Base-by-base conservation (phyloP, 2,888 invertebrate species). In the Apamea sordens region DNA sequence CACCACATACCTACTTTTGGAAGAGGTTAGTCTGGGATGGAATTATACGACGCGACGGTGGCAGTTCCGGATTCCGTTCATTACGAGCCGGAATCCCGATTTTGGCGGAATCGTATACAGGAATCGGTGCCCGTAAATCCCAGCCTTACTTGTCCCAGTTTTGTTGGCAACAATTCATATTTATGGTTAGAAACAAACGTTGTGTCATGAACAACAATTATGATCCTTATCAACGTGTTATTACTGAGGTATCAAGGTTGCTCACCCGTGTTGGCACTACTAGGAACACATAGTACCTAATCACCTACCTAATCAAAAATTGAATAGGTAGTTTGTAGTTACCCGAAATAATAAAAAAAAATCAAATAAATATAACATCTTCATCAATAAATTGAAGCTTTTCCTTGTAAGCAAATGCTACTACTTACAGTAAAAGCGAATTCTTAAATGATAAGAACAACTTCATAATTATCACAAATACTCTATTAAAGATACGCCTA, bases 211-310 rank as follows among this genome's bases (percentile, higher is more conserved):
- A 41, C 44, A 71, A 63, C 69, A 64, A 84, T 73, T 76, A 44
- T 64, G 79, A 82, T 85, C 24, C 41, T 61, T 77, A 84, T 76
- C 85, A 71, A 56, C 24, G 32, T 59, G 50, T 71, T 68, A 73
- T 79, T 84, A 71, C 36, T 79, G 24, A 68, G 50, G 15, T 75
- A 76, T 85, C 71, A 85, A 85, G 82, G 85, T 72, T 79, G 73
- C 56, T 50, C 50, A 36, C n/a, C 10, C 41, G 28, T 64, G 53
- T 72, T 64, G 63, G 18, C 64, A 67, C 24, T 81, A 75, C 81
- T 74, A 47, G 24, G 77, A 77, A 77, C 36, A 36, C 41, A 63
- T 32, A n/a, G 56, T 32, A 28, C 32, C 47, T 68, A 84, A 80
- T 71, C 77, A 83, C 77, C 18, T 67, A 15, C 65, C 56, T 36